Base-by-base conservation (phyloP, 2,113 vertebrate species). In the Fulica atra region DNA sequence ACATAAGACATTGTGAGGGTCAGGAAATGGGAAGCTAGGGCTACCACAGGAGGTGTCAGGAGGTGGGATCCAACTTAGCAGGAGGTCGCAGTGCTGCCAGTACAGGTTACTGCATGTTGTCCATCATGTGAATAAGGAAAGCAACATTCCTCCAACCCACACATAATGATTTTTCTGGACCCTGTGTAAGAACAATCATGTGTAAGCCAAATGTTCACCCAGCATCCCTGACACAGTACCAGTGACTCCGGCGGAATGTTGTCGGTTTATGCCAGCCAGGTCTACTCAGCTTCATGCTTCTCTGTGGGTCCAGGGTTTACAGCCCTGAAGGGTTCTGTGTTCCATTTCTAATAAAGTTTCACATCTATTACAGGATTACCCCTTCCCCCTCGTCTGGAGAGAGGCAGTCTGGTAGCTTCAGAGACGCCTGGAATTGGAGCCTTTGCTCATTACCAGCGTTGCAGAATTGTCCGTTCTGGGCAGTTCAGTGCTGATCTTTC, bases 381-480 rank as follows among this genome's bases (percentile, higher is more conserved):
- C 40, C 59, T 88, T 89, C 33, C 53, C 19, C 15, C 28, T 86
- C 9, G 1, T 36, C 50, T 81, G 69, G 40, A 77, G 51, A 78
- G 51, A 91, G 51, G 33, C 60, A 89, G 9, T 35, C 72, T 59
- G 16, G 13, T 61, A 82, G 63, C 36, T 50, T 56, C 61, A 81
- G 73, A 88, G 56, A 48, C 0, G 0, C n/a, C 40, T 80, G 51
- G 63, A 82, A 65, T 4, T 0, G 0, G 23, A 90, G 53, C 24
- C 56, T 83, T 74, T 1, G 3, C 77, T 96, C 56, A 42, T 64
- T 42, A 60, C 33, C 29, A 61, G 60, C 5, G 2, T 14, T 89
- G 71, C 68, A 93, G 60, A 73, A 73, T 79, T 92, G 81, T 83
- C 68, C 59, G 2, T 90, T 81, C 66, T 93, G 81, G 68, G 66